Evolutionary conservation across 2,797 vertebrate genomes (phyloP).

Genomic region (Lepus oiostolus): DNA sequence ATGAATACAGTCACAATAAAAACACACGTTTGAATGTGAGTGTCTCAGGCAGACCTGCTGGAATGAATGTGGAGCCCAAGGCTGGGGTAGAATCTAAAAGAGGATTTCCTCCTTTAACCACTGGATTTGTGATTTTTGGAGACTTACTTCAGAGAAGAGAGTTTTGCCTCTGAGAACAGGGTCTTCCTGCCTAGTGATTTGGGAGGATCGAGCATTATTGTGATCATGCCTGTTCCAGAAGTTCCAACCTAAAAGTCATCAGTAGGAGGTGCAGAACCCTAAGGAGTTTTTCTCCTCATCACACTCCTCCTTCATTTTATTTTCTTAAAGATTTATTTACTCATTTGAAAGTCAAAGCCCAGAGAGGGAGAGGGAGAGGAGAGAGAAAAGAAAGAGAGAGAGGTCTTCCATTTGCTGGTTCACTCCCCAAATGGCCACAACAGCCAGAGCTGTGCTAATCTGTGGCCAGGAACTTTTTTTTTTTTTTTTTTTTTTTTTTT

Average conservation of each 20-base stretch:
- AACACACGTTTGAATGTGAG: not conserved
- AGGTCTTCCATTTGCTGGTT: too few species aligned
- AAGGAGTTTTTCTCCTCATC: not conserved
- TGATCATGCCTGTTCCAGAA: not conserved
- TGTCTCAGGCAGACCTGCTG: not conserved
- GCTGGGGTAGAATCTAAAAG: not conserved
- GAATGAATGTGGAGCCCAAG: not conserved
- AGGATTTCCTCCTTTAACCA: not conserved
- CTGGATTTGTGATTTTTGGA: too few species aligned
- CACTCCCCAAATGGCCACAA: too few species aligned
- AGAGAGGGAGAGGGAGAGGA: too few species aligned
- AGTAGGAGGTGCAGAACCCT: not conserved
- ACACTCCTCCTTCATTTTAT: not conserved
- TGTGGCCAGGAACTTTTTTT: too few species aligned
- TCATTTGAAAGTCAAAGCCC: too few species aligned
- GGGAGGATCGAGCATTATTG: not conserved
- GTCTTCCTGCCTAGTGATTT: not conserved
- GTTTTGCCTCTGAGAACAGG: not conserved
- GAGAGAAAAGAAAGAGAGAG: too few species aligned
- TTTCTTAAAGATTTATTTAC: too few species aligned
- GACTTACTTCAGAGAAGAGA: not conserved
- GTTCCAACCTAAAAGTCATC: not conserved
- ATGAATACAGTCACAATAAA: not conserved
- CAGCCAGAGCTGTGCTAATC: too few species aligned
- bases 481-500: too few species aligned